These are phyloP conservation scores for Stenotaenia linearis DNA, from an alignment of 2,888 invertebrate genomes.

Conservation along the genomic window DNA sequence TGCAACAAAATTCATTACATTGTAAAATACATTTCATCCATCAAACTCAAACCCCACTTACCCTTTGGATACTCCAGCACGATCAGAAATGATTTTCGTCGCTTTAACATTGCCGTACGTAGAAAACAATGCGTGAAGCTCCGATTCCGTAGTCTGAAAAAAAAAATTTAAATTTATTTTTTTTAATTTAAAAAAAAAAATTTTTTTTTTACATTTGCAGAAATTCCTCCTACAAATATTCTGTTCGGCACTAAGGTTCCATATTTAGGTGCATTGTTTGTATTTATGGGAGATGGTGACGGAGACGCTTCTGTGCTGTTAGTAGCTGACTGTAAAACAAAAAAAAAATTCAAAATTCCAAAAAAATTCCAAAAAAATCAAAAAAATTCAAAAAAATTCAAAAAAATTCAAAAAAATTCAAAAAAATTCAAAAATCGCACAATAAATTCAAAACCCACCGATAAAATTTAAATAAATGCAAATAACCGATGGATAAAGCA, in stretches of 20 bases:
- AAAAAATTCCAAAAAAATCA: not conserved
- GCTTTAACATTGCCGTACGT: constrained; percentile 56
- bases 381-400: too few species aligned
- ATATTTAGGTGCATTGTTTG: constrained; percentile 54
- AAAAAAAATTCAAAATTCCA: not conserved
- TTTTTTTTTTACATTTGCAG: constrained; percentile 57
- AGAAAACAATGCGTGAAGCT: constrained; percentile 84
- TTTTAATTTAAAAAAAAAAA: not conserved
- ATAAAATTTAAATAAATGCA: too few species aligned
- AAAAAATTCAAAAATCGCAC: too few species aligned
- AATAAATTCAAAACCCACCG: too few species aligned
- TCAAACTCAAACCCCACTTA: constrained; percentile 38
- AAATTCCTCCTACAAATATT: constrained; percentile 94
- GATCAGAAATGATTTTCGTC: constrained; percentile 89
- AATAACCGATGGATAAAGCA: too few species aligned
- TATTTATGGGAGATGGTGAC: constrained; percentile 35
- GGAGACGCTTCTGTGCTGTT: constrained; percentile 36
- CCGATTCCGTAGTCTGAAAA: constrained; percentile 74
- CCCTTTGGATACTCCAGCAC: constrained; percentile 91
- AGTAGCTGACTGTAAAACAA: constrained; percentile 33
- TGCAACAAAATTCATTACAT: not conserved
- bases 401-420: too few species aligned
- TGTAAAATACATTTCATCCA: not conserved
- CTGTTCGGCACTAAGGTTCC: constrained; percentile 89
- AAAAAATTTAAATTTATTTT: not conserved